These are phyloP conservation scores for Lycaena phlaeas DNA, from an alignment of 2,888 invertebrate genomes.

Conservation along the genomic window DNA sequence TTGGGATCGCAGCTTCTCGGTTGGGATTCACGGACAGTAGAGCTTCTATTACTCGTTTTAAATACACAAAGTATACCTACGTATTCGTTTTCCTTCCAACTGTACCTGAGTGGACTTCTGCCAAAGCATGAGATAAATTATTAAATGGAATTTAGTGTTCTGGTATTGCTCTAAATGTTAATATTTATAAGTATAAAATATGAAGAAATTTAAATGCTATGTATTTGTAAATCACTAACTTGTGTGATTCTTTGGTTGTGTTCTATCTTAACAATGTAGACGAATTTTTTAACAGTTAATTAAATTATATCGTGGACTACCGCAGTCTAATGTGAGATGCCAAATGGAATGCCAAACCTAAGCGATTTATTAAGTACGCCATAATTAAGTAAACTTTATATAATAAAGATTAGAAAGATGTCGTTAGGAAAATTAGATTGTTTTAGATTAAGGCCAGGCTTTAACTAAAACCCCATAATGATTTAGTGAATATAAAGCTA, in stretches of 20 bases:
- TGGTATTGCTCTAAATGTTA: constrained; percentile 27
- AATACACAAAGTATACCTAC: constrained; percentile 20
- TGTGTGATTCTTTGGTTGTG: constrained; percentile 70
- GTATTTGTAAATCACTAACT: constrained; percentile 46
- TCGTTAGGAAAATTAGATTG: constrained; percentile 32
- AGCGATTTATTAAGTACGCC: constrained; percentile 23
- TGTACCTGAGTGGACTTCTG: constrained; percentile 48
- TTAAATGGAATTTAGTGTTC: constrained; percentile 22
- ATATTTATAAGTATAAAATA: constrained; percentile 20
- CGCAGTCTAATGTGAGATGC: constrained; percentile 45
- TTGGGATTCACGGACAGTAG: too few species aligned
- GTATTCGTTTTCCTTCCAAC: constrained; percentile 43
- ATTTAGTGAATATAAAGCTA: constrained; percentile 24
- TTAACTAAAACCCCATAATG: constrained; percentile 32
- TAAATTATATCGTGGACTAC: constrained; percentile 30
- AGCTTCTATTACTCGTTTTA: too few species aligned
- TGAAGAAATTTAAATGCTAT: too few species aligned
- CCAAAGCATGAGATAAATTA: constrained; percentile 28
- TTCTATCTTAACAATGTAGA: constrained; percentile 53
- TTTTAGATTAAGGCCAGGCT: constrained; percentile 40
- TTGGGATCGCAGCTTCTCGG: too few species aligned
- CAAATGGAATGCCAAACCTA: constrained; percentile 20
- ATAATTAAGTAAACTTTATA: constrained; percentile 30
- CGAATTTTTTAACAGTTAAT: constrained; percentile 37
- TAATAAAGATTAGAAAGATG: constrained; percentile 27